Conservation (phyloP, 2,797 vertebrate species). For the Coluber constrictor region DNA sequence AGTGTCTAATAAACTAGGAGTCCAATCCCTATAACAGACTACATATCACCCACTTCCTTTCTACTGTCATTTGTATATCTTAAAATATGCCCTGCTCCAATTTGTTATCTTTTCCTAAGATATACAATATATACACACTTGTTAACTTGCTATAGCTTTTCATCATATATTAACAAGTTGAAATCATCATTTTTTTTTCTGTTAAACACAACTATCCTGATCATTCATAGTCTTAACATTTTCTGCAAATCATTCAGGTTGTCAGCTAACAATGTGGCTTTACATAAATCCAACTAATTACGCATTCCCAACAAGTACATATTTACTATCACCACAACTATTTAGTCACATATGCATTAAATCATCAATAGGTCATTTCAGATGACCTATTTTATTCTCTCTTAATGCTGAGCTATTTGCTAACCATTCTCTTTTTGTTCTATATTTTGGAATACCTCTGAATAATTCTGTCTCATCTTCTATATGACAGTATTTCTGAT, state of each 20-base stretch:
- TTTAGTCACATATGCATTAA: neutral
- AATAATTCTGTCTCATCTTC: neutral
- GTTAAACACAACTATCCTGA: neutral
- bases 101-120: neutral
- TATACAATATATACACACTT: neutral
- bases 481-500: neutral
- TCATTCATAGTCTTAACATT: neutral
- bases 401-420: neutral
- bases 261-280: neutral
- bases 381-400: neutral
- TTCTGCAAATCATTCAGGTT: neutral
- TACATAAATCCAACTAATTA: neutral
- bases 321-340: neutral
- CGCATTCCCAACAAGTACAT: neutral
- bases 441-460: neutral
- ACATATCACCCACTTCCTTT: neutral
- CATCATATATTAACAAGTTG: neutral
- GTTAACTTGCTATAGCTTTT: neutral
- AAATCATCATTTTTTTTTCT: neutral
- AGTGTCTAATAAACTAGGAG: neutral
- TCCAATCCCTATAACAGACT: neutral
- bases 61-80: neutral
- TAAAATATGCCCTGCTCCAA: neutral
- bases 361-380: neutral
- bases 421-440: neutral